Evolutionary conservation across 2,888 invertebrate species (phyloP), one percentile per base, ranked within the genome.

Genomic region (Abrostola triplasia): DNA sequence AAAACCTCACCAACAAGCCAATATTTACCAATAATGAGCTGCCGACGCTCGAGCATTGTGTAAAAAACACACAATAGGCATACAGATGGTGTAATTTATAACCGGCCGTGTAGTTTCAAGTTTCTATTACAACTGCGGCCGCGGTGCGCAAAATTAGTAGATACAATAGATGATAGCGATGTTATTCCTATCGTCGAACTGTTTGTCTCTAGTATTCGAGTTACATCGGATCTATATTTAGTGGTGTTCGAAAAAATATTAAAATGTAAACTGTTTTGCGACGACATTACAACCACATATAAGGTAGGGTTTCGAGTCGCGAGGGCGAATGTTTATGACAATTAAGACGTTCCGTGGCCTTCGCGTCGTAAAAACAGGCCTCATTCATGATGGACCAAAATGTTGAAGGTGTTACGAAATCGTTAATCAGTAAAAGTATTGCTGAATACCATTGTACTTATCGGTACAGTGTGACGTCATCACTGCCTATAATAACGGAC

Each of bases 51-150:
- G 60, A 53, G 62, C 59, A 67, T 67, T 73, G 60, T 65, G 58
- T 64, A 64, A 68, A 75, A 73, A 70, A 59, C 59, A 71, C 67
- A 79, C 73, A 79, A 80, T 73, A 63, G 54, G 49, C 74, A 74
- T 69, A 78, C 73, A 67, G 59, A 80, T 77, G 65, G 68, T 64
- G 78, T 80, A 70, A 80, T 77, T 77, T 77, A 77, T 80, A 77
- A 76, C 68, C 70, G 49, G 62, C 59, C 62, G 62, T 65, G 59
- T 64, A 62, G 77, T 73, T 73, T 67, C 62, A 70, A 62, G 64
- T 76, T 76, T 70, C 71, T 66, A 53, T 63, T 69, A 59, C 48
- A 76, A 79, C 63, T 62, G 56, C 58, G 61, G 67, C 53, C 53
- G 61, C 63, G 36, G 50, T 64, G 64, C 68, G 65, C 65, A 69